Evolutionary conservation across 2,113 vertebrate species (phyloP).

Genomic region (Microcebus jonahi): DNA sequence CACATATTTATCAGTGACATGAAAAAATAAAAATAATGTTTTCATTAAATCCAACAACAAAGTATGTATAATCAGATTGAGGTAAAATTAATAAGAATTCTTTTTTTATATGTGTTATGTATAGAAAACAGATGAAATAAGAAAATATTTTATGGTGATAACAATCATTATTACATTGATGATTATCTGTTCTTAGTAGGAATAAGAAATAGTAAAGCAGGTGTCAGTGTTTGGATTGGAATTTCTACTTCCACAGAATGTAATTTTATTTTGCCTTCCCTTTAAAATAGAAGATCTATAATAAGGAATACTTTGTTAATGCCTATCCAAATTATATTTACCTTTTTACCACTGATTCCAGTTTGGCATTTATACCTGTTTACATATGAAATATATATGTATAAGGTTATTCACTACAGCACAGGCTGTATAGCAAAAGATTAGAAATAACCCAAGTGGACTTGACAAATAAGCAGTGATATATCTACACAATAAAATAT

Average conservation of each 20-base stretch:
- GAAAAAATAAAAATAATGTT: neutral
- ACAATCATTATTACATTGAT: neutral
- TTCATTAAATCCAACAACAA: neutral
- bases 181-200: neutral
- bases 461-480: neutral
- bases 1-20: neutral
- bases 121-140: neutral
- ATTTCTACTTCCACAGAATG: neutral
- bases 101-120: neutral
- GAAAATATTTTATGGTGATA: neutral
- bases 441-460: neutral
- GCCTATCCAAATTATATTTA: neutral
- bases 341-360: too few relatives aligned
- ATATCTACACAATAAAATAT: neutral
- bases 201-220: neutral
- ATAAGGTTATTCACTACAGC: neutral
- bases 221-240: neutral
- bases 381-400: neutral
- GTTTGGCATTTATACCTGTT: too few relatives aligned
- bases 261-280: neutral
- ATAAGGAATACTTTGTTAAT: neutral
- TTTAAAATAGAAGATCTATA: neutral
- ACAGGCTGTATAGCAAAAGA: neutral
- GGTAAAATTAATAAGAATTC: neutral
- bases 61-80: neutral